Evolutionary conservation across 2,888 invertebrate genomes (phyloP), one percentile per base, ranked within the genome.

Genomic region (Phania funesta): DNA sequence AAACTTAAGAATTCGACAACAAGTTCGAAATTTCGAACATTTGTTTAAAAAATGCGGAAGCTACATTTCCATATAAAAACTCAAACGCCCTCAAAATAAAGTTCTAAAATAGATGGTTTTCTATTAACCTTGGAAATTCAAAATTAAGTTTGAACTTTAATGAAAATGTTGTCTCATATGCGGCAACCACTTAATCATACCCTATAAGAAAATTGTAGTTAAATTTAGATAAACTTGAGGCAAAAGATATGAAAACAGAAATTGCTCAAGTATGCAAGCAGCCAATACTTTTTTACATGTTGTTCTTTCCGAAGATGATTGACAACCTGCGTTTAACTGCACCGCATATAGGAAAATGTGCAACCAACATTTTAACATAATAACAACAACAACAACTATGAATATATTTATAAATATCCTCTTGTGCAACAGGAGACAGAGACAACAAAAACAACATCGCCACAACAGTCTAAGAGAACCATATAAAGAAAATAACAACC

Each of bases 291-390:
- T 5, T 38, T 52, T 76, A 52, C 32, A 65, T 76, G 38, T 46
- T 65, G 50, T 65, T 58, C 70, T 46, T 65, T 67, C 62, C 81
- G 64, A 82, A 82, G 81, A 82, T 82, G 81, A 82, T 82, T 82
- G 81, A 78, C 77, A 78, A 82, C 81, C 81, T 74, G 81, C 81
- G 77, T 78, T 82, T 82, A 82, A 46, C 81, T 74, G 73, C 74
- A 78, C 77, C 77, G 81, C 81, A 74, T 70, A 64, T 64, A 82
- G 68, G 58, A 70, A 70, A 62, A 78, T 58, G 11, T 73, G 16
- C 44, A 44, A 56, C 24, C 26, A 48, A 54, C 56, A 48, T 52
- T 7, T 20, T 24, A 67, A 62, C 65, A 44, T 56, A 50, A 9
- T 44, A 74, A 32, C 41, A 41, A 46, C 64, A n/a, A n/a, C 32